Conservation (phyloP, 2,113 vertebrate species). For the Pampusana beccarii region DNA sequence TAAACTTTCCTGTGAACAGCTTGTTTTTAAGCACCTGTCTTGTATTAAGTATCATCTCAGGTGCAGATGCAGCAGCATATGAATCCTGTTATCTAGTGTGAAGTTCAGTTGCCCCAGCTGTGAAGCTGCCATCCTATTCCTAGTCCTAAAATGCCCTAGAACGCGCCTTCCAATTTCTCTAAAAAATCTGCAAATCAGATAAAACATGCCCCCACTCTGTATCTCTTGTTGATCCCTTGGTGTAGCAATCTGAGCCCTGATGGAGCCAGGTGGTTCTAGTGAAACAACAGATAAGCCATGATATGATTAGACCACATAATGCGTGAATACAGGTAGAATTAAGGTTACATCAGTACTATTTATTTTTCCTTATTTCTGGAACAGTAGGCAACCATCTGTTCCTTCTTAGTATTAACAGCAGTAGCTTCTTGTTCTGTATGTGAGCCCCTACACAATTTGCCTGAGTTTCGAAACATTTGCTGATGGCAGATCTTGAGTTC, state of each 20-base stretch:
- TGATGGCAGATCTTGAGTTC: background rate
- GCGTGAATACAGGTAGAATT: background rate
- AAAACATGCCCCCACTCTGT: background rate
- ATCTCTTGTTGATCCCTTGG: background rate
- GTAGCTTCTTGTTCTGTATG: background rate
- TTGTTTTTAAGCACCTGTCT: background rate
- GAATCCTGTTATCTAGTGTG: background rate
- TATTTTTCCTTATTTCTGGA: background rate
- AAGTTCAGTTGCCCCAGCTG: background rate
- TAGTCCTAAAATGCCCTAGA: background rate
- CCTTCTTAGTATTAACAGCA: background rate
- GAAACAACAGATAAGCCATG: rapidly evolving
- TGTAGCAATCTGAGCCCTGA: background rate
- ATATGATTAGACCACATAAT: background rate
- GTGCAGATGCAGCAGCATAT: background rate
- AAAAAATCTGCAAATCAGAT: background rate
- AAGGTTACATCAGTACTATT: background rate
- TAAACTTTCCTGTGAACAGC: background rate
- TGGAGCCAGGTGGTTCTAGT: background rate
- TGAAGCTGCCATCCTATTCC: background rate
- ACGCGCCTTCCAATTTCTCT: background rate
- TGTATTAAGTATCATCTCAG: background rate
- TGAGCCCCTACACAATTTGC: background rate
- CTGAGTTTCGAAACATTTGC: background rate
- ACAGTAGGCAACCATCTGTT: background rate